Evolutionary conservation across 1,140 invertebrate species (phyloP).

Genomic region (Calosoma granatense): DNA sequence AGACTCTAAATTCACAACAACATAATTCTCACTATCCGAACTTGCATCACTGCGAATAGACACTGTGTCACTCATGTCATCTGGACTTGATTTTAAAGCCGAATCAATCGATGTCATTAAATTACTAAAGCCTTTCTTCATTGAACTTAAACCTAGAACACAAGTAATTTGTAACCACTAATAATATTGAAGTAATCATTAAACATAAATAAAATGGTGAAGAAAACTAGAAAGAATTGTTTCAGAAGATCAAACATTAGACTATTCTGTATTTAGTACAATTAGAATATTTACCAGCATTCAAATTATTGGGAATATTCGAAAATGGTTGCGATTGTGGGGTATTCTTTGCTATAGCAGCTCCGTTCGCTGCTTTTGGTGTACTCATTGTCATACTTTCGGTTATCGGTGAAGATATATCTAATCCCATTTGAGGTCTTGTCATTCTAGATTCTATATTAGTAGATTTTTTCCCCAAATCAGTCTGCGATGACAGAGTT

Average conservation of each 20-base stretch:
- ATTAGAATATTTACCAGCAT: conserved; percentile 21
- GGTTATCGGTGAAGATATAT: not conserved
- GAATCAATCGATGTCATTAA: conserved; percentile 74
- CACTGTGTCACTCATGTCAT: conserved; percentile 59
- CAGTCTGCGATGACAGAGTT: not conserved
- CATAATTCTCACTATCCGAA: conserved; percentile 69
- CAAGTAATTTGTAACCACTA: not conserved
- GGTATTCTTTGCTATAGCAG: not conserved
- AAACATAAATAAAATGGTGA: not conserved
- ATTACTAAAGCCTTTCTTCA: conserved; percentile 69
- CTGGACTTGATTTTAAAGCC: conserved; percentile 55
- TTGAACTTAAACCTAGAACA: conserved; percentile 48
- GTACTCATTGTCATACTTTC: not conserved
- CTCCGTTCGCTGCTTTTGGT: not conserved
- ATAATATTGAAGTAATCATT: not conserved
- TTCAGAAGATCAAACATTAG: no score
- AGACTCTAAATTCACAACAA: conserved; percentile 50
- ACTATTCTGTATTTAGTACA: no score
- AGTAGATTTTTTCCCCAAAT: not conserved
- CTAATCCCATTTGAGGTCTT: not conserved
- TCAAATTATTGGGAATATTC: conserved; percentile 28
- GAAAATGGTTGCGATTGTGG: conserved; percentile 15
- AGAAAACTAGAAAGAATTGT: conserved; percentile 7
- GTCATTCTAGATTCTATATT: no score
- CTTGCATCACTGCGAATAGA: conserved; percentile 65